These are phyloP conservation scores for Lasioglossum morio DNA, from an alignment of 2,888 invertebrate species.

Conservation along the genomic window DNA sequence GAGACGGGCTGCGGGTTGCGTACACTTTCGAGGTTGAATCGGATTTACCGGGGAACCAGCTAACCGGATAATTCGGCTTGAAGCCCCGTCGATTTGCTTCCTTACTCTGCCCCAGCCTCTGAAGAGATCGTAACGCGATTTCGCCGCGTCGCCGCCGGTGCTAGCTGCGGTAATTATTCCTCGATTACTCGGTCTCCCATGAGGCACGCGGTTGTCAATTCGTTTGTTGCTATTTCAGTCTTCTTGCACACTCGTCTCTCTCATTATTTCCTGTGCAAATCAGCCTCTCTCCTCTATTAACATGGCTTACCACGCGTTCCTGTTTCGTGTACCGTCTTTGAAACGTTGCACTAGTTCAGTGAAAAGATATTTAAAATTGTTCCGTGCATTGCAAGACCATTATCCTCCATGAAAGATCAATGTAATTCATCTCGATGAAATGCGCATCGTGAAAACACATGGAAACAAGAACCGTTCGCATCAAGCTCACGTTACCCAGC, in stretches of 20 bases:
- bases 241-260: background rate
- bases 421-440: background rate
- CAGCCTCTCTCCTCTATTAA: background rate
- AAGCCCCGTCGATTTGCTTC: conserved; percentile 52
- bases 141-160: conserved; percentile 14
- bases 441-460: background rate
- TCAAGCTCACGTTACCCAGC: background rate
- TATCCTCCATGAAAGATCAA: background rate
- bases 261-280: background rate
- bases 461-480: background rate
- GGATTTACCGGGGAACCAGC: conserved; percentile 60
- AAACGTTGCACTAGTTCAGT: background rate
- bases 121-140: conserved; percentile 66
- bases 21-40: conserved; percentile 62
- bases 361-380: background rate
- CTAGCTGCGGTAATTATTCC: conserved; percentile 62
- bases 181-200: conserved; percentile 24
- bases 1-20: conserved; percentile 45
- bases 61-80: conserved; percentile 63
- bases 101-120: conserved; percentile 28
- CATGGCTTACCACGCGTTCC: background rate
- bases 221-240: background rate
- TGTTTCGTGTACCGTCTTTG: background rate
- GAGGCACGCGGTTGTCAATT: background rate
- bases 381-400: too few species aligned